These are phyloP conservation scores for Lonchura striata DNA, from an alignment of 2,113 vertebrate species.

Conservation along the genomic window DNA sequence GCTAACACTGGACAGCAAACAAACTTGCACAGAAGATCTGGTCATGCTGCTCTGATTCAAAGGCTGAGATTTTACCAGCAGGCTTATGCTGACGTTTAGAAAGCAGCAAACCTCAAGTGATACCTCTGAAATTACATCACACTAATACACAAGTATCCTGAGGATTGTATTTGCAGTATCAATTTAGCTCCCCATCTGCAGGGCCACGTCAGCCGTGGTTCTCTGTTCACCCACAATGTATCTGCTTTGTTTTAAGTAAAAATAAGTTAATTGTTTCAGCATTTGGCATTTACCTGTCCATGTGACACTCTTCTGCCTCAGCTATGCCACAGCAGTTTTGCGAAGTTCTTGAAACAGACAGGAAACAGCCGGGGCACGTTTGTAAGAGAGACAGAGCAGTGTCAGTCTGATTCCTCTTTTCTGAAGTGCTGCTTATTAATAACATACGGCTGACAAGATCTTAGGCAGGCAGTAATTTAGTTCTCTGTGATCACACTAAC, in stretches of 20 bases:
- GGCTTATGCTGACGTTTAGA: background rate
- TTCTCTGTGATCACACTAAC: background rate
- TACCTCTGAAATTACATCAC: background rate
- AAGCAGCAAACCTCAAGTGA: background rate
- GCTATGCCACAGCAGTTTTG: background rate
- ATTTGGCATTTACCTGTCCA: background rate
- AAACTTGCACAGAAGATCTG: conserved; percentile 11
- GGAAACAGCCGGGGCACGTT: background rate
- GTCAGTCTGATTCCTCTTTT: background rate
- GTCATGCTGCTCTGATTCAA: background rate
- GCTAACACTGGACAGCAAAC: background rate
- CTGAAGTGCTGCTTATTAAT: background rate
- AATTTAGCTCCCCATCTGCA: background rate
- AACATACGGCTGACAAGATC: fast-evolving
- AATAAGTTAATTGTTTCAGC: background rate
- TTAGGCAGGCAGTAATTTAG: background rate
- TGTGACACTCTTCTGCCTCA: background rate
- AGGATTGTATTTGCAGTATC: background rate
- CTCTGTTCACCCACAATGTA: background rate
- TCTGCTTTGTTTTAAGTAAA: background rate
- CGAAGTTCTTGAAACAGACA: background rate
- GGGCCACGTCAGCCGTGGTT: background rate
- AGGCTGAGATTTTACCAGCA: background rate
- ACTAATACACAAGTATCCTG: fast-evolving
- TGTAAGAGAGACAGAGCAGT: background rate